Conservation (phyloP, 2,797 vertebrate genomes). For the Coccyzus lansbergi region DNA sequence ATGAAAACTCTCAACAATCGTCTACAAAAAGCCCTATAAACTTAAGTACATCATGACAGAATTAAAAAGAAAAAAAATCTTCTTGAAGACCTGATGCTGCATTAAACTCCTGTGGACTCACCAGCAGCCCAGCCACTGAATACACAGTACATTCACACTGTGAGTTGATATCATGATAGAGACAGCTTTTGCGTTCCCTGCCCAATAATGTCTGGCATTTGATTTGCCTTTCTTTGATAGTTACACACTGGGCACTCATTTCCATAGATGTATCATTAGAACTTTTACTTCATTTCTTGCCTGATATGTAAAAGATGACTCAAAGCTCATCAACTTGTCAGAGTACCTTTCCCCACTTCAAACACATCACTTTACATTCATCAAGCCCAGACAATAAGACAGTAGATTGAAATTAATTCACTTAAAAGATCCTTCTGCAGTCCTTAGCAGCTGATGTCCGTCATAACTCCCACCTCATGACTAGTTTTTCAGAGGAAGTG, state of each 20-base stretch:
- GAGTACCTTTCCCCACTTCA: not conserved
- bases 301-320: not conserved
- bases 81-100: not conserved
- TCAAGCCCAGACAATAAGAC: not conserved
- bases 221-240: not conserved
- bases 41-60: not conserved
- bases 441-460: not conserved
- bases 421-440: not conserved
- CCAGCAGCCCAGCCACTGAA: not conserved
- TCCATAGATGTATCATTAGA: not conserved
- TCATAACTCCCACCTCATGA: fast-evolving
- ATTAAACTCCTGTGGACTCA: not conserved
- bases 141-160: fast-evolving
- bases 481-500: not conserved
- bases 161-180: not conserved
- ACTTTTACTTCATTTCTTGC: not conserved
- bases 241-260: not conserved
- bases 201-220: not conserved
- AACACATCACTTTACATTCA: not conserved
- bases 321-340: not conserved
- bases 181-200: not conserved
- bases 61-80: not conserved
- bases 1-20: not conserved
- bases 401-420: not conserved
- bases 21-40: not conserved